These are phyloP conservation scores for Platycheirus rosarum DNA, from an alignment of 2,888 invertebrate species.

Conservation along the genomic window DNA sequence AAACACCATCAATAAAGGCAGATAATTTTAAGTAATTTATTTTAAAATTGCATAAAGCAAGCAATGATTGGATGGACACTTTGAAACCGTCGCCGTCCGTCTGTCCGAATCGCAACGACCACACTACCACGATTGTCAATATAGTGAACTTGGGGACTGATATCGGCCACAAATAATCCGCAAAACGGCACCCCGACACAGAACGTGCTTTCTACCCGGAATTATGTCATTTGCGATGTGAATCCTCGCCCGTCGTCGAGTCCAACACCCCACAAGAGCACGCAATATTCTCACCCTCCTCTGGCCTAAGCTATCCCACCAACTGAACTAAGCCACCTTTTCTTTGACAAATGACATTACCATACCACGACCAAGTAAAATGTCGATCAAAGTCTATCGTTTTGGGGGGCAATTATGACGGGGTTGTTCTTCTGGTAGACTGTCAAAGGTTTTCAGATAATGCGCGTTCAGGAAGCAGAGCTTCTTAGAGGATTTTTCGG, in stretches of 20 bases:
- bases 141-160: constrained; percentile 51
- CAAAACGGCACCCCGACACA: constrained; percentile 40
- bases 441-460: too few relatives aligned
- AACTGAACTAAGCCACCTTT: constrained; percentile 9
- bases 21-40: not conserved
- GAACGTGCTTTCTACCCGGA: constrained; percentile 45
- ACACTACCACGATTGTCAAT: constrained; percentile 39
- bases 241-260: not conserved
- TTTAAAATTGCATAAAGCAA: constrained; percentile 8
- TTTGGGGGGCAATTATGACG: not conserved
- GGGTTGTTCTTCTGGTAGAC: too few relatives aligned
- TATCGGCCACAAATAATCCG: constrained; percentile 62
- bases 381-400: constrained; percentile 9
- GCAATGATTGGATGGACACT: not conserved
- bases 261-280: constrained; percentile 4
- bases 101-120: constrained; percentile 27
- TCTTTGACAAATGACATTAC: constrained; percentile 6
- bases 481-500: too few relatives aligned
- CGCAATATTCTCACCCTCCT: constrained; percentile 1
- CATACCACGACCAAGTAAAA: not conserved
- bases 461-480: too few relatives aligned
- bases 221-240: constrained; percentile 27
- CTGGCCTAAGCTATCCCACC: not conserved
- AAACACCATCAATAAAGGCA: too few relatives aligned
- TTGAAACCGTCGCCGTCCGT: constrained; percentile 8